Base-by-base conservation (phyloP, 2,797 vertebrate genomes). In the Macrochelys suwanniensis region DNA sequence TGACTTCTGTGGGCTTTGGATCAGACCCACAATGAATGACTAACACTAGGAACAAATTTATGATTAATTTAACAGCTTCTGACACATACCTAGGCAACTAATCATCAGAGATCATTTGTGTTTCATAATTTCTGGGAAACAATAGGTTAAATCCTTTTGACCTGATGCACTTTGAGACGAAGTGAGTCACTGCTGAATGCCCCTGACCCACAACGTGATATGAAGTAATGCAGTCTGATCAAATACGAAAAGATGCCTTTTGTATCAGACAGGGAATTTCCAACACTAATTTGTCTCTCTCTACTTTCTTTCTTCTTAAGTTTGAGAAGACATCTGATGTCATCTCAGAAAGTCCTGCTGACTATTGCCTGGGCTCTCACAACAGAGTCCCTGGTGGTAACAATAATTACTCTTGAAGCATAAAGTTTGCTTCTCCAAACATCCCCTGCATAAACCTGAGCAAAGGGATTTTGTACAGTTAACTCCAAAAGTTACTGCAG, bases 1-100 rank as follows among this genome's bases (percentile, higher is more conserved):
- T 25, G 28, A 87, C 96, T 59, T 80, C 92, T 89, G 88, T 87
- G 79, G 81, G 61, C 88, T 93, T 93, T 91, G 47, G 76, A 89
- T 91, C 57, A 94, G 54, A 4, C 31, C 1, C 68, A 45, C 53
- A 74, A 88, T 2, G 82, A 93, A 93, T 92, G 84, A 0, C 93
- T 82, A 56, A 82, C 77, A 94, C 71, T 82, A 93, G 57, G 16
- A 80, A 88, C 5, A 42, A 71, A 42, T 6, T 25, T 21, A 71
- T 77, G 74, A 17, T 77, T 77, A 77, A 49, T 47, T 49, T 77
- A 15, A 13, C 45, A 47, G 26, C 45, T 45, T 71, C 25, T 47
- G 74, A 15, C 28, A 45, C 74, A 77, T 77, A 45, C 11, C 42
- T 28, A 77, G 26, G 11, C 15, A 47, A 47, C 45, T 28, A 28